Base-by-base conservation (phyloP, 2,797 vertebrate species). In the Phylloscopus collybita region DNA sequence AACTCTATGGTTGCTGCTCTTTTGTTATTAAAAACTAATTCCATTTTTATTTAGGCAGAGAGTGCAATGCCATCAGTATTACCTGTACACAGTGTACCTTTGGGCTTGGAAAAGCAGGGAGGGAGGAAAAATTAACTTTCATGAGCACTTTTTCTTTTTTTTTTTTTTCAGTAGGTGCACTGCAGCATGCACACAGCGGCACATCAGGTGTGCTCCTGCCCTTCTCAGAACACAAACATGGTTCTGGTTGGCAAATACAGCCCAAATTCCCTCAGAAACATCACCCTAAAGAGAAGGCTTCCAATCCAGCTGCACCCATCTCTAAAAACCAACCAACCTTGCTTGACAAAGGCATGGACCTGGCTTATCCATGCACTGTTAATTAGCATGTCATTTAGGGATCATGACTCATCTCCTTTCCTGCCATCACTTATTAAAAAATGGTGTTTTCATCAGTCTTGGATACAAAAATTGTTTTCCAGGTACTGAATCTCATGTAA, bases 1-100 rank as follows among this genome's bases (percentile, higher is more conserved):
- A 72, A 59, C 15, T 30, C 53, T 47, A 45, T 70, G 50, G 19
- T 32, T 12, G 2, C 29, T 67, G n/a, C 36, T 61, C 25, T 85
- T 94, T 19, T 23, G 7, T 60, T 78, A 62, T 81, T 93, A 76
- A 92, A 90, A 88, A 59, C 44, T 5, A 87, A 74, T 73, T 44
- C 22, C 2, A 27, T 49, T 91, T 94, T 78, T 78, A 86, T 81
- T 91, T 91, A 80, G 51, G 32, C 57, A 45, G 86, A 57, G 50
- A 80, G 56, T 36, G 38, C 70, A 79, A 22, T 42, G 45, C 27
- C 57, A 51, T 82, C 80, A 78, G 26, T 47, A 67, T 60, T 86
- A 62, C 15, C 30, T 65, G 25, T 57, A 34, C 50, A 64, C 1
- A 3, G 34, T 7, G 27, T 67, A 26, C 21, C 57, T 89, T 50